Evolutionary conservation across 2,113 vertebrate species (phyloP).

Genomic region (Bambusicola thoracicus): DNA sequence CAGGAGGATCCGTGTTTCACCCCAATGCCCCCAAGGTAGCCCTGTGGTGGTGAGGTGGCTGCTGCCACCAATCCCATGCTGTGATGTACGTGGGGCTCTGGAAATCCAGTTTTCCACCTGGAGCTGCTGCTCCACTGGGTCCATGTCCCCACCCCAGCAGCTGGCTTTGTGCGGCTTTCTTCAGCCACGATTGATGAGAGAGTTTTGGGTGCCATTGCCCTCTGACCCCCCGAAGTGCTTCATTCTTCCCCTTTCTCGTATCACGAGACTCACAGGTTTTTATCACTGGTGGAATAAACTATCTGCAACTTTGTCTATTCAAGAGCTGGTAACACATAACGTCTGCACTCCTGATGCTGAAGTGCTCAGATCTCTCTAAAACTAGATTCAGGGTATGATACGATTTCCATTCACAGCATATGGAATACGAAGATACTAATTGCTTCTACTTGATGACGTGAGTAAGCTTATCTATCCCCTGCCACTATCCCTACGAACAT

Average conservation of each 20-base stretch:
- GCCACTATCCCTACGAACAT: neutral
- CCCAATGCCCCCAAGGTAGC: too few relatives aligned
- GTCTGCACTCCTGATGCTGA: neutral
- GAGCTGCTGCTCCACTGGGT: neutral
- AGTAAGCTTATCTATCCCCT: neutral
- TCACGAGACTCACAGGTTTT: neutral
- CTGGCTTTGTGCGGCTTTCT: neutral
- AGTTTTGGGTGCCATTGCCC: neutral
- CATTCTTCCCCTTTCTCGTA: neutral
- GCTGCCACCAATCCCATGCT: too few relatives aligned
- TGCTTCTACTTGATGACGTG: constrained; percentile 35
- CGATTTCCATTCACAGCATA: constrained; percentile 31
- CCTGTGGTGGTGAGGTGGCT: too few relatives aligned
- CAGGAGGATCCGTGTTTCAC: too few relatives aligned
- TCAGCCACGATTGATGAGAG: neutral
- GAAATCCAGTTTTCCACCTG: neutral
- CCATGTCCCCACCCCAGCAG: neutral
- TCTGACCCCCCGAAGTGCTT: neutral
- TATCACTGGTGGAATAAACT: constrained; percentile 13
- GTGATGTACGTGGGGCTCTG: too few relatives aligned
- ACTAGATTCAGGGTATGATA: neutral
- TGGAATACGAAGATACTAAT: neutral
- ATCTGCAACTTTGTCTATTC: neutral
- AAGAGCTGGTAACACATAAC: constrained; percentile 14
- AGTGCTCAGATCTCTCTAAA: neutral